Base-by-base conservation (phyloP, 2,797 vertebrate genomes). In the Hippocampus kuda region DNA sequence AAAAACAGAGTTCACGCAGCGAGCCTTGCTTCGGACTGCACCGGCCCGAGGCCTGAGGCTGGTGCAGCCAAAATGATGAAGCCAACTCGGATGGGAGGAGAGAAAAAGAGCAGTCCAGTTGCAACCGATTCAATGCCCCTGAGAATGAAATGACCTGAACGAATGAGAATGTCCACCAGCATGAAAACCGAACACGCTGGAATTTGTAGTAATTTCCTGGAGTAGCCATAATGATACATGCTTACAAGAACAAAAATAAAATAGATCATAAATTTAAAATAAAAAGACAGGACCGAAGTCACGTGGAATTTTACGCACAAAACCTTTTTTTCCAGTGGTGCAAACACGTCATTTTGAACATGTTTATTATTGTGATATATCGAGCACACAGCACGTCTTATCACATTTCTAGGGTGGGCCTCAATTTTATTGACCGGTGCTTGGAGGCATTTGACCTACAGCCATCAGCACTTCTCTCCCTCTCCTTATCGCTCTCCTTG, bases 381-480 rank as follows among this genome's bases (percentile, higher is more conserved):
- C 64, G 75, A 61, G 48, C 41, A 77, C 78, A 71, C 83, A 72
- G 76, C 71, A 79, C 72, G 74, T 78, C 85, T 86, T 85, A 88
- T 86, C 82, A 83, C 68, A 65, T 78, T 82, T 80, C 20, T 75
- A 68, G 84, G 81, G 80, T 82, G 76, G 82, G 80, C 81, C 81
- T 78, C 78, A 46, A 49, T 79, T 85, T 87, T 89, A 88, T 87
- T 85, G 85, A 81, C 84, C 80, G 80, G 78, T 80, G 76, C 79
- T 84, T 84, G 84, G 82, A 83, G 81, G 81, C 79, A 85, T 89
- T 85, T 88, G 86, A 89, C 84, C 85, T 74, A 22, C 72, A 82
- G 72, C 79, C 79, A 80, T 85, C 83, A 83, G 69, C 76, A 75
- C 72, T 76, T 85, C 73, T 83, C 83, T 79, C 77, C 72, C 70